Conservation (phyloP, 2,888 invertebrate species). For the Luffia ferchaultella region DNA sequence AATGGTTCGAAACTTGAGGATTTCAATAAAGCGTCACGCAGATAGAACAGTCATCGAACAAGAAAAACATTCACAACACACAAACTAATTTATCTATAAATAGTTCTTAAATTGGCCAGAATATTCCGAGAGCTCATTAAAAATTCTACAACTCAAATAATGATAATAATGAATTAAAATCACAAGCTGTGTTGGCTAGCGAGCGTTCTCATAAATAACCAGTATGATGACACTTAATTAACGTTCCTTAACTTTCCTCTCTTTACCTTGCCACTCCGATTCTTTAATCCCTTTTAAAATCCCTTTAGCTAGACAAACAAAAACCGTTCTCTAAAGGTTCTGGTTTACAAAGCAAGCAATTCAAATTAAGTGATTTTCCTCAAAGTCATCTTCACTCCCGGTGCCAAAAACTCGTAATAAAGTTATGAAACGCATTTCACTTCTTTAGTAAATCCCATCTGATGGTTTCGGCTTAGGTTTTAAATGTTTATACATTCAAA, state of each 20-base stretch:
- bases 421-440: not conserved
- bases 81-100: no score
- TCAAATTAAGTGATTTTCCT: not conserved
- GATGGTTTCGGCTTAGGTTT: not conserved
- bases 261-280: not conserved
- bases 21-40: no score
- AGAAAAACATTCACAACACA: no score
- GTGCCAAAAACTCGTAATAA: not conserved
- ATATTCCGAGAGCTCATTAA: slow-evolving; percentile 60
- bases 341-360: not conserved
- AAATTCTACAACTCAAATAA: slow-evolving; percentile 42
- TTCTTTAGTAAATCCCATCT: not conserved
- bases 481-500: no score
- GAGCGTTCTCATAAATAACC: slow-evolving; percentile 55
- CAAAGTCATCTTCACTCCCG: not conserved
- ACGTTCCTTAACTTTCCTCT: not conserved
- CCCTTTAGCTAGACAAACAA: not conserved
- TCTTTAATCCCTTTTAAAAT: not conserved
- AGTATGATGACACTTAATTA: not conserved
- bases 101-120: slow-evolving; percentile 42
- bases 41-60: no score
- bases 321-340: not conserved
- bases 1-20: no score
- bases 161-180: slow-evolving; percentile 56
- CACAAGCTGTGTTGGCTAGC: slow-evolving; percentile 50